These are phyloP conservation scores for Exephanes ischioxanthus DNA, from an alignment of 2,888 invertebrate genomes.

Conservation along the genomic window DNA sequence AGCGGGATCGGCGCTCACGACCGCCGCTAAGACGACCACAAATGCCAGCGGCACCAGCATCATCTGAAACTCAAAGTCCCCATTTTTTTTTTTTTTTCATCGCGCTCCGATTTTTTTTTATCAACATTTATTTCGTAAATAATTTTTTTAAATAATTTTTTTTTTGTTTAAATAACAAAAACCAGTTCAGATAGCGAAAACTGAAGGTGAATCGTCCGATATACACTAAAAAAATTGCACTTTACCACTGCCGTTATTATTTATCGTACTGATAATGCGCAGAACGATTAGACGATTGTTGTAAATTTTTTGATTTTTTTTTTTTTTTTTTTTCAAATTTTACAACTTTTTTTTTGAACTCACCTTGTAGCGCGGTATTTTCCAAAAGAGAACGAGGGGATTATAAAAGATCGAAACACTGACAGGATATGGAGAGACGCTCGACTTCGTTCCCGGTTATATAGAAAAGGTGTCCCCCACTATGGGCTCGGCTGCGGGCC, in stretches of 20 bases:
- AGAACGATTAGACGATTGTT: background rate
- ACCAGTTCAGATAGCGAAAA: background rate
- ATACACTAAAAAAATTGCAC: conserved; percentile 50
- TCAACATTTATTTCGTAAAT: background rate
- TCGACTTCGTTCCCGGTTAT: conserved; percentile 81
- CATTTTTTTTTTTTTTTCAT: background rate
- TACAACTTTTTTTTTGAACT: conserved; percentile 25
- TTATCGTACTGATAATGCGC: conserved; percentile 5
- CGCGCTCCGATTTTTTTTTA: background rate
- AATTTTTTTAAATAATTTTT: background rate
- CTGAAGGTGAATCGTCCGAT: background rate
- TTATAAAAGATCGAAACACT: conserved; percentile 74
- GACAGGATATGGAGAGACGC: conserved; percentile 83
- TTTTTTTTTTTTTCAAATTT: background rate
- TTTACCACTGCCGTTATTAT: conserved; percentile 34
- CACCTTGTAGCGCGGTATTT: conserved; percentile 59
- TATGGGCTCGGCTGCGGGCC: conserved; percentile 70
- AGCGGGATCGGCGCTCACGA: conserved; percentile 85
- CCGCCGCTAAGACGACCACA: conserved; percentile 87
- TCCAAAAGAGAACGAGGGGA: conserved; percentile 12
- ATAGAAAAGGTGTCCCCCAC: conserved; percentile 82
- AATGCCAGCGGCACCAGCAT: conserved; percentile 89
- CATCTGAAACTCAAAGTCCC: conserved; percentile 87
- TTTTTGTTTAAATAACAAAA: background rate
- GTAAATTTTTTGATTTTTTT: background rate